Evolutionary conservation across 2,797 vertebrate genomes (phyloP).

Genomic region (Chiroxiphia lanceolata): DNA sequence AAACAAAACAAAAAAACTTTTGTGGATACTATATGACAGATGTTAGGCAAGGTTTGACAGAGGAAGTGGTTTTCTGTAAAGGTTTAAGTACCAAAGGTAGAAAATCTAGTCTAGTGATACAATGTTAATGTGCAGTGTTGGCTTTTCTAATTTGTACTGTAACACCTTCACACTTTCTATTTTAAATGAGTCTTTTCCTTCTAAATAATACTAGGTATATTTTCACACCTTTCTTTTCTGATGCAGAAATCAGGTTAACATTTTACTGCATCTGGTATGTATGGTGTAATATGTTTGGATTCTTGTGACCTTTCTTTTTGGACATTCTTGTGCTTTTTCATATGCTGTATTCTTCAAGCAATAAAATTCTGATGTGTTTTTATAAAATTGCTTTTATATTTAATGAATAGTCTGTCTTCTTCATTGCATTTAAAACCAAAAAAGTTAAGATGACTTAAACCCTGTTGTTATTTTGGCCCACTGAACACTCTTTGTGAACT

Average conservation of each 20-base stretch:
- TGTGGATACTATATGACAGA: conserved; percentile 14
- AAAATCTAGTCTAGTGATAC: conserved; percentile 75
- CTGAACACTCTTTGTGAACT: neutral
- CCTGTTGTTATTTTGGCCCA: neutral
- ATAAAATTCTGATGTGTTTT: conserved; percentile 92
- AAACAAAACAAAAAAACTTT: neutral
- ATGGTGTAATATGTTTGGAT: conserved; percentile 81
- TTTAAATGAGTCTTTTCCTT: conserved; percentile 75
- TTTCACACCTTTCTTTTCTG: conserved; percentile 80
- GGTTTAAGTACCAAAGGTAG: conserved; percentile 82
- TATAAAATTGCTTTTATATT: conserved; percentile 82
- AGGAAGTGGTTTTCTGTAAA: conserved; percentile 71
- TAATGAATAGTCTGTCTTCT: conserved; percentile 66
- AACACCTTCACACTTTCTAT: conserved; percentile 76
- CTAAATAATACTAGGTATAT: conserved; percentile 76
- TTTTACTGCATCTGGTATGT: conserved; percentile 85
- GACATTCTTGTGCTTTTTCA: conserved; percentile 88
- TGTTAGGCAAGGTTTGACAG: conserved; percentile 58
- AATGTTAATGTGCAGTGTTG: conserved; percentile 77
- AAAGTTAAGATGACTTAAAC: neutral
- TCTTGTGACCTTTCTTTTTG: conserved; percentile 85
- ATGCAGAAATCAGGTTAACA: conserved; percentile 83
- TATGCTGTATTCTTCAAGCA: conserved; percentile 98
- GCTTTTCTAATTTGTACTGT: conserved; percentile 82
- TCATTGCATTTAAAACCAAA: conserved; percentile 27